Conservation (phyloP, 2,888 invertebrate species). For the Julus scanicus region DNA sequence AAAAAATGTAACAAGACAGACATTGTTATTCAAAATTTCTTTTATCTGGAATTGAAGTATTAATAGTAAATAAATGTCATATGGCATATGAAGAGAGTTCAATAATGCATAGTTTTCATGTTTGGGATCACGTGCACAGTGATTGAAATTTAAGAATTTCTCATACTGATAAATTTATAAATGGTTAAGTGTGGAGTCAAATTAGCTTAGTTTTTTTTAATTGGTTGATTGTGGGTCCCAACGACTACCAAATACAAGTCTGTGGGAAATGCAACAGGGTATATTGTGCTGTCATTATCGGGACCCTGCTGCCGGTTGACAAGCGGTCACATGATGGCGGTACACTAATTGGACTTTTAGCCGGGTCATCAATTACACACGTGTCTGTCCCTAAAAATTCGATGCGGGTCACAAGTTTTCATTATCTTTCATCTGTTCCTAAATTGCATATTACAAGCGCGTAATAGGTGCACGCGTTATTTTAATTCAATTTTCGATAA, state of each 20-base stretch:
- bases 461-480: conserved; percentile 11
- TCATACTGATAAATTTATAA: too few relatives aligned
- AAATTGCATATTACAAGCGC: neutral
- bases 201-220: too few relatives aligned
- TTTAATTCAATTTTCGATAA: conserved; percentile 16
- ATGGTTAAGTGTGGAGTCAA: too few relatives aligned
- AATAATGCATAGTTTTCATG: too few relatives aligned
- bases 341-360: conserved; percentile 2
- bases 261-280: neutral
- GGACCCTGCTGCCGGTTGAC: neutral
- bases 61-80: neutral
- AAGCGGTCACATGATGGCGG: neutral
- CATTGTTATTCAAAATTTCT: neutral
- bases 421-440: conserved; percentile 5
- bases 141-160: neutral
- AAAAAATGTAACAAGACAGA: neutral
- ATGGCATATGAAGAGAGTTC: too few relatives aligned
- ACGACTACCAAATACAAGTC: neutral
- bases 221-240: too few relatives aligned
- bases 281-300: neutral
- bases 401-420: conserved; percentile 21
- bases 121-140: neutral
- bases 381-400: neutral
- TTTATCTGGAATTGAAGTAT: neutral
- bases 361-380: neutral